These are phyloP conservation scores for Limenitis camilla DNA, from an alignment of 2,888 invertebrate species.

Conservation along the genomic window DNA sequence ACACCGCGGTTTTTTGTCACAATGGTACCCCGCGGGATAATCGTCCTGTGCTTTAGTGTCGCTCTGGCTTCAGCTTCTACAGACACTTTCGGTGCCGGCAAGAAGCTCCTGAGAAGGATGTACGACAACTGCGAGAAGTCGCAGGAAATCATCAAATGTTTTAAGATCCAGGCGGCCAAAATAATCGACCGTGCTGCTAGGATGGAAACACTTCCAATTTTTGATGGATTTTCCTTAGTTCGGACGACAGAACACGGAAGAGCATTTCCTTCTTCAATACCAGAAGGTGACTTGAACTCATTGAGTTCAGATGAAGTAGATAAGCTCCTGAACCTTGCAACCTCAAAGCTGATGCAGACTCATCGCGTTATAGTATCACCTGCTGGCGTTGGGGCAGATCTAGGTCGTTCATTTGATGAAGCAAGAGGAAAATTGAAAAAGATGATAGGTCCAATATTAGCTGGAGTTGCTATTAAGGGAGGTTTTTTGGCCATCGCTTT, in stretches of 20 bases:
- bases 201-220: conserved; percentile 74
- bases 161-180: conserved; percentile 81
- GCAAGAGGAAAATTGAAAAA: conserved; percentile 78
- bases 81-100: conserved; percentile 58
- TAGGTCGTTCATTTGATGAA: conserved; percentile 67
- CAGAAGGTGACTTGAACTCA: conserved; percentile 75
- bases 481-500: conserved; percentile 83
- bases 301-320: conserved; percentile 77
- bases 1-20: conserved; percentile 47
- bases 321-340: conserved; percentile 70
- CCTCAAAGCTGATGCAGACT: conserved; percentile 74
- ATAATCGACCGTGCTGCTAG: conserved; percentile 78
- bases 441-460: conserved; percentile 78
- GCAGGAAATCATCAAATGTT: conserved; percentile 79
- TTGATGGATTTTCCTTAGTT: conserved; percentile 77
- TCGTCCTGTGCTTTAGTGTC: conserved; percentile 57
- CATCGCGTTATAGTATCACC: conserved; percentile 75
- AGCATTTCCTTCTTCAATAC: conserved; percentile 65
- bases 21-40: conserved; percentile 62
- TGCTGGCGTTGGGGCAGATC: conserved; percentile 49
- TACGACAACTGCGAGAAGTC: conserved; percentile 78
- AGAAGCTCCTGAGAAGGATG: conserved; percentile 69
- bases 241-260: conserved; percentile 60
- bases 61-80: conserved; percentile 45
- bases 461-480: conserved; percentile 81